phyloP scores from a whole-genome alignment of 2,797 vertebrate species.

The Clarias fuscus region DNA sequence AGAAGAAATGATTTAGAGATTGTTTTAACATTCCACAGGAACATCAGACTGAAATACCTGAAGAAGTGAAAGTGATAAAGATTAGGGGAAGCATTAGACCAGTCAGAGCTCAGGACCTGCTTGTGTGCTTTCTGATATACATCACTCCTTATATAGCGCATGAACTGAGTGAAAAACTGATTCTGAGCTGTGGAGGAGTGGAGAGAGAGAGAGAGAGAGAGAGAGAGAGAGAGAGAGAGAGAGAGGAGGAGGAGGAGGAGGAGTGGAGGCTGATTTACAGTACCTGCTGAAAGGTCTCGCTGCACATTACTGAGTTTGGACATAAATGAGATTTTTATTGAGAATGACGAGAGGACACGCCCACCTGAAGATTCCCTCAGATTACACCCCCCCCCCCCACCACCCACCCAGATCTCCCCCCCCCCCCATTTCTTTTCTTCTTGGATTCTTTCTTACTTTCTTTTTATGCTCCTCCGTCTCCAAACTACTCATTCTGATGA shows the following conservation, averaged over 20 bases:
- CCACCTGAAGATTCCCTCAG: neutral
- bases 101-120: no score
- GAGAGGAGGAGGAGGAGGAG: neutral
- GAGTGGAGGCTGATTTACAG: conserved; percentile 27
- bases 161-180: neutral
- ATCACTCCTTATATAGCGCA: neutral
- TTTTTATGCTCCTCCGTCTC: neutral
- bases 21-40: no score
- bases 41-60: no score
- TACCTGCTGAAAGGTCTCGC: conserved; percentile 37
- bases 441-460: neutral
- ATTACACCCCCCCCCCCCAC: neutral
- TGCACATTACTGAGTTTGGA: conserved; percentile 15
- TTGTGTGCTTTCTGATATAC: no score
- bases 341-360: conserved; percentile 13
- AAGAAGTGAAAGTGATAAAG: no score
- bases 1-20: no score
- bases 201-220: neutral
- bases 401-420: neutral
- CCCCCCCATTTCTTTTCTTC: no score
- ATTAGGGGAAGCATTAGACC: no score
- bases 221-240: neutral
- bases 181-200: conserved; percentile 1
- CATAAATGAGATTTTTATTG: conserved; percentile 30
- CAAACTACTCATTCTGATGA: neutral